A percentile compares a stretch with the other conserved stretches of the same genome.
Evolutionary conservation across 2,113 vertebrate genomes (phyloP).

Genomic region (Theristicus caerulescens): DNA sequence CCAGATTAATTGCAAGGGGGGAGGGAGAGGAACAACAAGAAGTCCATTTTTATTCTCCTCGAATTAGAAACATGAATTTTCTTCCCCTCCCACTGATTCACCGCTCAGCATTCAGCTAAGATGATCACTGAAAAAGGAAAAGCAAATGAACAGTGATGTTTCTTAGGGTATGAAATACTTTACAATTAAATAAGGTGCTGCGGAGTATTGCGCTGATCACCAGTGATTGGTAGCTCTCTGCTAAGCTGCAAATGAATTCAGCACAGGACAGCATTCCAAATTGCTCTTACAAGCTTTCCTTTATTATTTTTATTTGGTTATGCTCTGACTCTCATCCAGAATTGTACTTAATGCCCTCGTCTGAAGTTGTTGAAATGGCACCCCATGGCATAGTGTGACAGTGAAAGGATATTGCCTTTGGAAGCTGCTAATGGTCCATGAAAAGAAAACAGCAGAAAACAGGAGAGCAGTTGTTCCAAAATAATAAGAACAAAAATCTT

Average conservation of each 20-base stretch:
- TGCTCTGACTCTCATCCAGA: slow-evolving; percentile 82
- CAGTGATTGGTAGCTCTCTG: slow-evolving; percentile 76
- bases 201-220: slow-evolving; percentile 68
- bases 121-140: slow-evolving; percentile 77
- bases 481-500: slow-evolving; percentile 69
- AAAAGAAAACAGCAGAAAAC: slow-evolving; percentile 77
- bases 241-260: slow-evolving; percentile 81
- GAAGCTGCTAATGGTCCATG: slow-evolving; percentile 81
- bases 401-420: slow-evolving; percentile 83
- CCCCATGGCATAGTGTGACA: slow-evolving; percentile 79
- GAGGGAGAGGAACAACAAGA: slow-evolving; percentile 35
- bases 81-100: slow-evolving; percentile 76
- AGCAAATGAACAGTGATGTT: slow-evolving; percentile 71
- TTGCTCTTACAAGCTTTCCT: slow-evolving; percentile 79
- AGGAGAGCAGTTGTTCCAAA: slow-evolving; percentile 72
- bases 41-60: slow-evolving; percentile 55
- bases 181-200: slow-evolving; percentile 77
- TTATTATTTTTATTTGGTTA: slow-evolving; percentile 86
- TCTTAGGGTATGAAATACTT: slow-evolving; percentile 79
- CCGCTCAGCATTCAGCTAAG: slow-evolving; percentile 71
- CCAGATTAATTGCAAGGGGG: background rate
- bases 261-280: slow-evolving; percentile 78
- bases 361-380: slow-evolving; percentile 79
- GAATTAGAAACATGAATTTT: slow-evolving; percentile 76
- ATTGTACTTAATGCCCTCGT: slow-evolving; percentile 78